phyloP scores from a whole-genome alignment of 2,113 vertebrate genomes.

The Paracanthobrama guichenoti region DNA sequence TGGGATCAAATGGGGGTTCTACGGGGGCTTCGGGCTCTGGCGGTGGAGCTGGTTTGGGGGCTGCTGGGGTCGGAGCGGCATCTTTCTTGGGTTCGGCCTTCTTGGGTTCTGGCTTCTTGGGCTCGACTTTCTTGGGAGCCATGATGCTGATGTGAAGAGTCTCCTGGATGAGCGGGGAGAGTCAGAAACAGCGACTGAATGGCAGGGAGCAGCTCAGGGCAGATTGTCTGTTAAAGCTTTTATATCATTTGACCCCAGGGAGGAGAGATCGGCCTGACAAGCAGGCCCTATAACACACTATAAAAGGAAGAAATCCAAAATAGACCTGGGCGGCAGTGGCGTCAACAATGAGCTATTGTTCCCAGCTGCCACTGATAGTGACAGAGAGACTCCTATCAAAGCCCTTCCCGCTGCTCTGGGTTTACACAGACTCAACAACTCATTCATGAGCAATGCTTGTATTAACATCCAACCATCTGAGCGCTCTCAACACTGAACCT shows the following conservation, averaged over 20 bases:
- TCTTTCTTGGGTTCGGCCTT: slow-evolving; percentile 67
- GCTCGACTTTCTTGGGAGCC: slow-evolving; percentile 79
- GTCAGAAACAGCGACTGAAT: slow-evolving; percentile 54
- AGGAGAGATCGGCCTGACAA: slow-evolving; percentile 56
- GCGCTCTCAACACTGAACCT: background rate
- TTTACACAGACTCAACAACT: background rate
- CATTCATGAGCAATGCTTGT: background rate
- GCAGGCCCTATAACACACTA: slow-evolving; percentile 67
- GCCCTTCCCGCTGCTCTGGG: background rate
- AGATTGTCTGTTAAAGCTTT: slow-evolving; percentile 65
- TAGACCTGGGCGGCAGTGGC: slow-evolving; percentile 70
- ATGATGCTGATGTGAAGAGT: slow-evolving; percentile 60
- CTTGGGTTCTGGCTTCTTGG: slow-evolving; percentile 78
- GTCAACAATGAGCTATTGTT: slow-evolving; percentile 79
- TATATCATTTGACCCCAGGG: slow-evolving; percentile 70
- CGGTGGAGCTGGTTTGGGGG: slow-evolving; percentile 60
- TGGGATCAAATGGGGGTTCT: slow-evolving; percentile 77
- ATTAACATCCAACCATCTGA: background rate
- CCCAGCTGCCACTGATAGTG: slow-evolving; percentile 72
- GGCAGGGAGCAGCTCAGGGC: slow-evolving; percentile 57
- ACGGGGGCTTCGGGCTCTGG: slow-evolving; percentile 67
- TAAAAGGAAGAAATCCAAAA: slow-evolving; percentile 81
- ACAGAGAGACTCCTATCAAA: slow-evolving; percentile 48
- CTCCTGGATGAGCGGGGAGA: slow-evolving; percentile 27
- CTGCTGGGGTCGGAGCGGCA: slow-evolving; percentile 51